These are phyloP conservation scores for Acanthaster planci DNA, from an alignment of 35 echinoderm and acorn worm species.

Conservation along the genomic window DNA sequence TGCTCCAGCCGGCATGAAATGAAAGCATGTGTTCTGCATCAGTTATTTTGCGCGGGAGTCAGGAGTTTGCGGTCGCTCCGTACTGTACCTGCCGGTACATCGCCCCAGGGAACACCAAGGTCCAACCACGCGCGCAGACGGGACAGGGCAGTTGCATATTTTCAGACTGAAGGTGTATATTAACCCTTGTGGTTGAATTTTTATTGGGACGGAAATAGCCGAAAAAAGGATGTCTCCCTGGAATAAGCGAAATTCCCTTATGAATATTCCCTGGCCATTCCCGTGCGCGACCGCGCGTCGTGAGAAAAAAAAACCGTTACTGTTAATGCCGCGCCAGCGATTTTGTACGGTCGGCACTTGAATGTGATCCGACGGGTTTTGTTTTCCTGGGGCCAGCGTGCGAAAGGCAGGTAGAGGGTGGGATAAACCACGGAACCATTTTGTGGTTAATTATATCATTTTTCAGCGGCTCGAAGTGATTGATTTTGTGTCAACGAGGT, in stretches of 20 bases:
- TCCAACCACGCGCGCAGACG: background rate
- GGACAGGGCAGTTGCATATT: background rate
- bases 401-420: background rate
- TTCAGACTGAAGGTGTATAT: background rate
- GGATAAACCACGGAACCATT: background rate
- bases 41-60: constrained; percentile 3
- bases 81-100: too few species aligned
- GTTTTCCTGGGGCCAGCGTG: too few species aligned
- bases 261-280: too few species aligned
- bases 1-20: background rate
- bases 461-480: constrained; percentile 7
- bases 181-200: background rate
- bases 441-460: constrained; percentile 20
- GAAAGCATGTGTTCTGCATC: constrained; percentile 19
- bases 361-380: too few species aligned
- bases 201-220: too few species aligned
- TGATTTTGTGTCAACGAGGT: constrained; percentile 8
- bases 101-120: too few species aligned
- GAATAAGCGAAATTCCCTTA: too few species aligned
- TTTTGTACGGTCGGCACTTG: too few species aligned
- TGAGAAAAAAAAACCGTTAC: too few species aligned
- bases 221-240: too few species aligned
- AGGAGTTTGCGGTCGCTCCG: background rate
- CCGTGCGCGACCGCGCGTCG: too few species aligned
- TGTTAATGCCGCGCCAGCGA: too few species aligned